phyloP scores from a whole-genome alignment of 2,797 vertebrate genomes.

The Molossus molossus region DNA sequence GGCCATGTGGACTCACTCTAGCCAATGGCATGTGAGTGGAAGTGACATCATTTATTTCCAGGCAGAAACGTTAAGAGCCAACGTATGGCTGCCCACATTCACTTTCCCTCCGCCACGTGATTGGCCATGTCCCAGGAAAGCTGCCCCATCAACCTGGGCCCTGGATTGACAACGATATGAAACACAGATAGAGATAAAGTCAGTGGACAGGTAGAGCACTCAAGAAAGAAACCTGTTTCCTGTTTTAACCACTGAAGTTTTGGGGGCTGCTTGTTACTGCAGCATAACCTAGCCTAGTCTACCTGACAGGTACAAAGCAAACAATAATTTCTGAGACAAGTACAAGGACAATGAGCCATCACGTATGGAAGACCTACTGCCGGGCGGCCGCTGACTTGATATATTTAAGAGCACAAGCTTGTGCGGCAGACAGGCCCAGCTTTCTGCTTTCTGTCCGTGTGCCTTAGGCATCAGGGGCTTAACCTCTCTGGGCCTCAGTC shows the following conservation, averaged over 20 bases:
- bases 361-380: accelerated
- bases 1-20: neutral
- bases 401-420: neutral
- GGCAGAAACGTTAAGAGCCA: slow-evolving; percentile 29
- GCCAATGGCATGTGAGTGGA: neutral
- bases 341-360: neutral
- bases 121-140: neutral
- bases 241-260: neutral
- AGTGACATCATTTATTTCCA: neutral
- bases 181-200: neutral
- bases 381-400: neutral
- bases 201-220: neutral
- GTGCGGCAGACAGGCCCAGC: no score
- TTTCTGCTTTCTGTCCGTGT: neutral
- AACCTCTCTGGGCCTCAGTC: neutral
- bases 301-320: slow-evolving; percentile 19
- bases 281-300: neutral
- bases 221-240: neutral
- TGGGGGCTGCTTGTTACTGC: neutral
- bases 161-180: neutral
- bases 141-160: neutral
- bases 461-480: neutral
- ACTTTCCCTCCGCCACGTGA: neutral
- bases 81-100: neutral
- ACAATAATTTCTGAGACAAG: neutral